Base-by-base conservation (phyloP, 1,140 invertebrate species). In the Cydia strobilella region DNA sequence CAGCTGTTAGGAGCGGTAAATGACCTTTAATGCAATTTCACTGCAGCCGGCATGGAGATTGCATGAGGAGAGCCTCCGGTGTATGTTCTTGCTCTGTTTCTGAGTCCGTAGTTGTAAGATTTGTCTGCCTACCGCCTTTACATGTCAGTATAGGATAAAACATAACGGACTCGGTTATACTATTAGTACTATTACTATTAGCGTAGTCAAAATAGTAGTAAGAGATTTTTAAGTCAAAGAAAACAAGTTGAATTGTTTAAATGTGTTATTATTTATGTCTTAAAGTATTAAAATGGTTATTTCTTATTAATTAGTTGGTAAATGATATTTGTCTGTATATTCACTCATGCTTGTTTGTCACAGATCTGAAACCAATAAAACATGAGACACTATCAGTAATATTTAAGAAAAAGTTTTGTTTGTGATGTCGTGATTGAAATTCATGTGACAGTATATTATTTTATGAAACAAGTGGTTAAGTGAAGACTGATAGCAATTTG, bases 231-330 rank as follows among this genome's bases (percentile, higher is more conserved):
- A 91, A 93, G 91, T 93, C 90, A 93, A 93, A 93, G 87, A 91
- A 89, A 91, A 84, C 89, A 87, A 92, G 91, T 91, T 92, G 88
- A 92, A 90, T 91, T 92, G 90, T 92, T 92, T 92, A 91, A 89
- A 91, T 90, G 90, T 92, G 90, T 92, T 92, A 91, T 92, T 92
- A 92, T 91, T 92, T 92, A 92, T 92, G 90, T 92, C 90, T 87
- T 92, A 92, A 91, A 92, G 90, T 92, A 92, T 92, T 92, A 91
- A 90, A 92, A 92, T 91, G 87, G 90, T 93, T 93, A 93, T 93
- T 93, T 91, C 90, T 93, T 93, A 92, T 92, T 92, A 91, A 92
- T 91, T 92, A 92, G 89, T 92, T 92, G 88, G 88, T 92, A 92
- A 91, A 90, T 84, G 84, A 86, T 86, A 82, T 87, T 90, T 82